Evolutionary conservation across 1,140 invertebrate genomes (phyloP).

Genomic region (Lerema accius): DNA sequence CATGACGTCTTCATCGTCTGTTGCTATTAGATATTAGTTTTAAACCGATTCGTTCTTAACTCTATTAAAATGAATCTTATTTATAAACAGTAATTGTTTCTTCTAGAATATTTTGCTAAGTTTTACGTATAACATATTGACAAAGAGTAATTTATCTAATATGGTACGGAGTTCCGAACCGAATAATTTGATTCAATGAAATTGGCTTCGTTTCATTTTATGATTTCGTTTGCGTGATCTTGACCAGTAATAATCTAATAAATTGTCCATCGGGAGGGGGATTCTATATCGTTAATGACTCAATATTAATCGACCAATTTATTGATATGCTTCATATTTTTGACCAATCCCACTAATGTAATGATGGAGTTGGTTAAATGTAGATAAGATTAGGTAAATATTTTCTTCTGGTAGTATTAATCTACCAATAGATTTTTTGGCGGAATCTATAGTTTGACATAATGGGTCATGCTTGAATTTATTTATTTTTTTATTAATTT

Average conservation of each 20-base stretch:
- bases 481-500: too few species aligned
- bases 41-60: neutral
- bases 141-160: conserved; percentile 2
- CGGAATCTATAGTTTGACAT: too few species aligned
- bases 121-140: neutral
- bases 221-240: conserved; percentile 81
- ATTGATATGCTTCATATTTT: conserved; percentile 39
- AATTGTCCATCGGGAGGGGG: conserved; percentile 76
- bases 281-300: conserved; percentile 66
- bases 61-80: too few species aligned
- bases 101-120: too few species aligned
- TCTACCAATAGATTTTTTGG: too few species aligned
- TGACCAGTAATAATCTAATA: conserved; percentile 79
- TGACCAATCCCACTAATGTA: conserved; percentile 15
- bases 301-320: conserved; percentile 71
- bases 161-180: neutral
- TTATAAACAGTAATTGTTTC: too few species aligned
- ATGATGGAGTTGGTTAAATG: too few species aligned
- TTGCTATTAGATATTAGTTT: conserved; percentile 17
- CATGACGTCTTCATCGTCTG: conserved; percentile 50
- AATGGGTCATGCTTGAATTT: too few species aligned
- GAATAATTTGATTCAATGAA: conserved; percentile 60
- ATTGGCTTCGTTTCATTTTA: conserved; percentile 79
- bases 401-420: too few species aligned
- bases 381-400: too few species aligned